Conservation (phyloP, 1,140 invertebrate genomes). For the Ooceraea biroi region DNA sequence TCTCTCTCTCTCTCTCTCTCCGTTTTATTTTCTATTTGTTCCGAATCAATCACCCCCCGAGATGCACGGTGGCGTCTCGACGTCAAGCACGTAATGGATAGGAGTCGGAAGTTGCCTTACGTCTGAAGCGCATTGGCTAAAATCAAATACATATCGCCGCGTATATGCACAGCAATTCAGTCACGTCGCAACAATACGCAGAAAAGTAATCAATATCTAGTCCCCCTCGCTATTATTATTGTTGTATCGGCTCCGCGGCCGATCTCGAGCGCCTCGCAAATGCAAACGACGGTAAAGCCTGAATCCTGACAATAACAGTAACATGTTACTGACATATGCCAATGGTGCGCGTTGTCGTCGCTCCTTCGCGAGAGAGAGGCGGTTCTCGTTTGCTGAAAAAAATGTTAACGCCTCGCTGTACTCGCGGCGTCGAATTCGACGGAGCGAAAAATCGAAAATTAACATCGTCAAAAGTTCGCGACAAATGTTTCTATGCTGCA, state of each 20-base stretch:
- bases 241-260: constrained; percentile 32
- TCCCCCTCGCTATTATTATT: constrained; percentile 20
- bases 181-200: constrained; percentile 23
- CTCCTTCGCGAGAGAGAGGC: background rate
- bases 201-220: constrained; percentile 56
- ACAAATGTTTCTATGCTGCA: no score
- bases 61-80: background rate
- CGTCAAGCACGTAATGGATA: constrained; percentile 36
- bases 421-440: no score
- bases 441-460: no score
- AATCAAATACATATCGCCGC: background rate
- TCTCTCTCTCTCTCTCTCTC: background rate
- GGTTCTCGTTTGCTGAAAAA: constrained; percentile 4
- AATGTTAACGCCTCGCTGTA: constrained; percentile 32
- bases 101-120: constrained; percentile 11
- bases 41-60: constrained; percentile 34
- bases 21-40: constrained; percentile 2
- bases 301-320: constrained; percentile 56
- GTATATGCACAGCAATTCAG: constrained; percentile 19
- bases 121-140: constrained; percentile 2
- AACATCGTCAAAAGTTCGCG: no score
- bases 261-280: constrained; percentile 37
- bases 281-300: constrained; percentile 41
- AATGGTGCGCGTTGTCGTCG: constrained; percentile 36
- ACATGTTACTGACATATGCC: constrained; percentile 52